Conservation (phyloP, 2,113 vertebrate genomes). For the Tiliqua scincoides region DNA sequence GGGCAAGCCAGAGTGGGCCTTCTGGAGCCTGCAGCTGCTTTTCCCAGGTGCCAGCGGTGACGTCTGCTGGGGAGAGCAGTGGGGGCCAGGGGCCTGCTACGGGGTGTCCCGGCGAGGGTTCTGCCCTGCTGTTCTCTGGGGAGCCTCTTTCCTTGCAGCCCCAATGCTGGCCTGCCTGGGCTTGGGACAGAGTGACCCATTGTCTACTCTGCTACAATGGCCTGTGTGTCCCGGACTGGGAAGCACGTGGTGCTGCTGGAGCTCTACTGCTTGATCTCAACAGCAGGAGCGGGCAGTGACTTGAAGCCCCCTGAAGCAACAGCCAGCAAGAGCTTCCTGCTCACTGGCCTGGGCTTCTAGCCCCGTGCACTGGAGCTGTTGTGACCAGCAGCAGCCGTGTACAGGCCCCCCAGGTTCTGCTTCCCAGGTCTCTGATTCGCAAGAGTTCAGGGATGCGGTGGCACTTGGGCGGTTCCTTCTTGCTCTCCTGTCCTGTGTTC, state of each 20-base stretch:
- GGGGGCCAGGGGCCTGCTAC: too few species aligned
- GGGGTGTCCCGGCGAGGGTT: too few species aligned
- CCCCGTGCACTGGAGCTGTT: too few species aligned
- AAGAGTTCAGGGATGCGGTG: too few species aligned
- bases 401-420: too few species aligned
- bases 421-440: too few species aligned
- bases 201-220: rapidly evolving
- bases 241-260: background rate
- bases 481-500: too few species aligned
- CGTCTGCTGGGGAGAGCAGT: background rate
- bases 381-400: too few species aligned
- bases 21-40: background rate
- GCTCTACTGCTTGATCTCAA: background rate
- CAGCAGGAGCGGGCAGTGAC: background rate
- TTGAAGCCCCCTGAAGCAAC: background rate
- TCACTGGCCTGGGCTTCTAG: too few species aligned
- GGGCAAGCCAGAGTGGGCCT: background rate
- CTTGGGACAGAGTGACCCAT: rapidly evolving
- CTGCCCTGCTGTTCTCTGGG: too few species aligned
- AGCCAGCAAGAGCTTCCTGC: too few species aligned
- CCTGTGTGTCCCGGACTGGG: rapidly evolving
- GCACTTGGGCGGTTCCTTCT: too few species aligned
- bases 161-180: background rate
- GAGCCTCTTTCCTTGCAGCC: background rate
- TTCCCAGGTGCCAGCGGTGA: background rate